These are phyloP conservation scores for Parus major DNA, from an alignment of 2,113 vertebrate species.

Conservation along the genomic window DNA sequence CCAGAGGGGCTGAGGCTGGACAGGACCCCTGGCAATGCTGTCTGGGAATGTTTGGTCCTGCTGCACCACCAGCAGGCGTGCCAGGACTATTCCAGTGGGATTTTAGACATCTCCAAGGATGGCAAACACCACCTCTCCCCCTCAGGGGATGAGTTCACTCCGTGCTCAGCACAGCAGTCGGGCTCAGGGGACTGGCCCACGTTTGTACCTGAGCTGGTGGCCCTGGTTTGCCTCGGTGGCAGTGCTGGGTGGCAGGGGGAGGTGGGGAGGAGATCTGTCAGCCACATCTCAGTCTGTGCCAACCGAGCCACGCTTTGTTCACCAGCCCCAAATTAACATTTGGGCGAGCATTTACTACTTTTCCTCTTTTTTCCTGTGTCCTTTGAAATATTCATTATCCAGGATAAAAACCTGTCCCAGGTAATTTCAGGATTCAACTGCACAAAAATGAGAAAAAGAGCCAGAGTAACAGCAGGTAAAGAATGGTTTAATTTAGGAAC, in stretches of 20 bases:
- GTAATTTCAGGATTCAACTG: neutral
- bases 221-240: rapidly evolving
- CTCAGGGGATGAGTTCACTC: neutral
- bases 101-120: neutral
- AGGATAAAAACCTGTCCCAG: neutral
- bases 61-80: neutral
- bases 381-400: neutral
- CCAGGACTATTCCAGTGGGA: rapidly evolving
- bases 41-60: neutral
- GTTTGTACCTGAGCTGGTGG: neutral
- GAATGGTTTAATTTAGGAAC: slow-evolving; percentile 36
- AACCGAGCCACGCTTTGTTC: rapidly evolving
- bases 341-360: neutral
- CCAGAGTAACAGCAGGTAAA: neutral
- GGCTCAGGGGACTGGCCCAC: rapidly evolving
- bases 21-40: neutral
- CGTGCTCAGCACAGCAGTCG: rapidly evolving
- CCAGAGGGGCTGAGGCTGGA: neutral
- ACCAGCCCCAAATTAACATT: neutral
- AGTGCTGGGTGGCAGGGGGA: rapidly evolving
- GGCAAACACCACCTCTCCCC: no score
- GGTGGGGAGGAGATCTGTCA: neutral
- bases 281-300: rapidly evolving
- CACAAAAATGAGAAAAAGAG: neutral
- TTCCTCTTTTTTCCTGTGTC: neutral